Evolutionary conservation across 1,140 invertebrate genomes (phyloP).

Genomic region (Kradibia gibbosae): DNA sequence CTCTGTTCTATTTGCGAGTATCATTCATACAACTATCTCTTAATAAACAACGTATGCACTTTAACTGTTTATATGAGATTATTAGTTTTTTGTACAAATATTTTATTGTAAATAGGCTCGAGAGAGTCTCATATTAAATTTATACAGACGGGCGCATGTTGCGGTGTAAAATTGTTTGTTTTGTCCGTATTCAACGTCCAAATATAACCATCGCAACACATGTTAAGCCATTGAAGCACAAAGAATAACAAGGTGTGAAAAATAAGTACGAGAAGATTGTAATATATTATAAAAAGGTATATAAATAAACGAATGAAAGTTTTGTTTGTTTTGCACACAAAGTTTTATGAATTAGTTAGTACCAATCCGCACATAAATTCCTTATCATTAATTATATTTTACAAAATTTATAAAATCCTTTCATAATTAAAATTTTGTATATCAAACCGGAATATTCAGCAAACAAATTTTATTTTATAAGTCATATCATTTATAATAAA

Average conservation of each 20-base stretch:
- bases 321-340: slow-evolving; percentile 66
- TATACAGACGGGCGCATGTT: slow-evolving; percentile 28
- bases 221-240: slow-evolving; percentile 42
- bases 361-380: slow-evolving; percentile 8
- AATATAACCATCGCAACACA: slow-evolving; percentile 40
- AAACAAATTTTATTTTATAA: no score
- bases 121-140: slow-evolving; percentile 31
- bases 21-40: neutral
- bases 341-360: slow-evolving; percentile 37
- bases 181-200: neutral
- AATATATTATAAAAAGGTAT: slow-evolving; percentile 55
- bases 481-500: no score
- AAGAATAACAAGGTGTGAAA: neutral
- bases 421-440: no score
- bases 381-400: neutral
- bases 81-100: slow-evolving; percentile 67
- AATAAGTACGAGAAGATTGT: slow-evolving; percentile 25
- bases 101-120: slow-evolving; percentile 66
- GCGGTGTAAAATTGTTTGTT: slow-evolving; percentile 23
- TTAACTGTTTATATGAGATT: slow-evolving; percentile 62
- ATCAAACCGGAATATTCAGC: no score
- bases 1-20: slow-evolving; percentile 15
- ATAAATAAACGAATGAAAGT: slow-evolving; percentile 54
- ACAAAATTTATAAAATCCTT: neutral
- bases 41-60: slow-evolving; percentile 23